A percentile compares a stretch with the other conserved stretches of the same genome.
These are phyloP conservation scores for Drosophila nikananu DNA, from an alignment of 1,140 invertebrate species.

Conservation along the genomic window DNA sequence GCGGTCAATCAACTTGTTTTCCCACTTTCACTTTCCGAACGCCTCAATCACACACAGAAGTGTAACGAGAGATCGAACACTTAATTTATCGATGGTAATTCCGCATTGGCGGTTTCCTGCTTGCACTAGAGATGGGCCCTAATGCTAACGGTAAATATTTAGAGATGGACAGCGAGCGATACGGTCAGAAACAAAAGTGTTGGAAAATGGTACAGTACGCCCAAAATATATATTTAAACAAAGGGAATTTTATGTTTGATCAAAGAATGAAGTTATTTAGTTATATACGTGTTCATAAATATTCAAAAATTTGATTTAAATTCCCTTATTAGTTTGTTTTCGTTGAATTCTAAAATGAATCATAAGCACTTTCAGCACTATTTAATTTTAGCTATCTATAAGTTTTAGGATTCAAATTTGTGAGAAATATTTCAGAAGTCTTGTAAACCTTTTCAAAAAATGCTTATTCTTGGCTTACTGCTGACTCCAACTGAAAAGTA, in stretches of 20 bases:
- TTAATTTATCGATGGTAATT: constrained; percentile 23
- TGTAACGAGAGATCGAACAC: constrained; percentile 46
- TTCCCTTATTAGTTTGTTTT: neutral
- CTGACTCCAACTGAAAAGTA: no score
- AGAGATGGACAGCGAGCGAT: neutral
- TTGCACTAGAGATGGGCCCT: constrained; percentile 3
- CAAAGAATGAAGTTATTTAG: no score
- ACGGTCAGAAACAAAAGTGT: neutral
- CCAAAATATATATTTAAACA: neutral
- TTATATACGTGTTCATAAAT: no score
- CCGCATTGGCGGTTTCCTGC: constrained; percentile 39
- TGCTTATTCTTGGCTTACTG: no score
- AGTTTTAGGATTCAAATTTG: neutral
- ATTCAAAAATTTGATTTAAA: no score
- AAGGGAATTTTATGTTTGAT: no score
- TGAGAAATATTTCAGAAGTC: neutral
- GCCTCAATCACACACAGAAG: constrained; percentile 25
- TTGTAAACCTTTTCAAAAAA: neutral
- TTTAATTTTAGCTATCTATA: neutral
- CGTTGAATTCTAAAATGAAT: no score
- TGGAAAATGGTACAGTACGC: neutral
- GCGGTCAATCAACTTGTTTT: constrained; percentile 40
- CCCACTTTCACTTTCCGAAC: constrained; percentile 54
- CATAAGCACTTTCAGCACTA: neutral
- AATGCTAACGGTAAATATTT: neutral